phyloP scores from a whole-genome alignment of 2,888 invertebrate species.

The Spodoptera exigua region DNA sequence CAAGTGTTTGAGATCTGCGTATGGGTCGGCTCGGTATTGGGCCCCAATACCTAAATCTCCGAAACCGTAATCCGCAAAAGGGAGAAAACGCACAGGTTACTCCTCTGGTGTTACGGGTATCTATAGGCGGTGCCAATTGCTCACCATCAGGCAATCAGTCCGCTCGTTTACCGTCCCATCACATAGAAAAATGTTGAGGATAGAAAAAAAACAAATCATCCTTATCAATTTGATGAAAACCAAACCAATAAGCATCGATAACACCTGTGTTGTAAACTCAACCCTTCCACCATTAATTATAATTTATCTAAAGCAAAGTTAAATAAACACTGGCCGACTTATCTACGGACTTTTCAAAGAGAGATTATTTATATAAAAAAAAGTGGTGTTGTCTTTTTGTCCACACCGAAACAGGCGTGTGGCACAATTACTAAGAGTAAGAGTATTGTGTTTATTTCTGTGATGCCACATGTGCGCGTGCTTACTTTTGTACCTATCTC shows the following conservation, averaged over 20 bases:
- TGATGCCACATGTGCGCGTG: slow-evolving; percentile 81
- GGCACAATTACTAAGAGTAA: slow-evolving; percentile 84
- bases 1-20: too few species aligned
- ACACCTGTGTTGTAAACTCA: slow-evolving; percentile 34
- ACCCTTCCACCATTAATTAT: slow-evolving; percentile 47
- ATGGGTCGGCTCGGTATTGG: too few species aligned
- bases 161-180: too few species aligned
- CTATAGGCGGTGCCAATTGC: too few species aligned
- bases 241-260: slow-evolving; percentile 24
- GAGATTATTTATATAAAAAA: slow-evolving; percentile 82
- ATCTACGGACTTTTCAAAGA: slow-evolving; percentile 75
- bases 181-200: neutral
- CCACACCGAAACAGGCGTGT: slow-evolving; percentile 76
- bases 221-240: slow-evolving; percentile 53
- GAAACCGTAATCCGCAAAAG: too few species aligned
- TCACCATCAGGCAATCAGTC: too few species aligned
- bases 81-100: too few species aligned
- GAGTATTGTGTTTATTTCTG: slow-evolving; percentile 86
- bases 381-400: slow-evolving; percentile 70
- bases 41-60: too few species aligned
- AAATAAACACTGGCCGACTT: slow-evolving; percentile 45
- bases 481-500: slow-evolving; percentile 66
- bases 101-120: too few species aligned
- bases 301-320: slow-evolving; percentile 47
- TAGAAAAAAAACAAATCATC: slow-evolving; percentile 7